Evolutionary conservation across 2,113 vertebrate species (phyloP), one percentile per base, ranked within the genome.

Genomic region (Mormyrus iriodes): DNA sequence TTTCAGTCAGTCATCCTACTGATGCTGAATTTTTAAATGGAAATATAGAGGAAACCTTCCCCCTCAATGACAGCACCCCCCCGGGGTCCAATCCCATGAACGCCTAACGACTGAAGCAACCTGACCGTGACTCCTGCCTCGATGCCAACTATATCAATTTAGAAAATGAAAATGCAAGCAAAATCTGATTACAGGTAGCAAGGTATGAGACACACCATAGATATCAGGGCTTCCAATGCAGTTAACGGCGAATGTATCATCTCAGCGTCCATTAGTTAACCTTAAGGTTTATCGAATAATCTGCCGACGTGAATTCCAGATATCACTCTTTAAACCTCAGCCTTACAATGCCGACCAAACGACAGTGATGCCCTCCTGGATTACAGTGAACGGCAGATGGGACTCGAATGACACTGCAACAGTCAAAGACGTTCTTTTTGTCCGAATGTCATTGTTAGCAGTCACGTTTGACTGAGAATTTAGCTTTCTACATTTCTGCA

Each of bases 121-220:
- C 83, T 46, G 9, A 48, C 24, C 8, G n/a, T 49, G 48, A 51
- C 46, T 85, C 83, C 10, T 51, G 83, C 83, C 48, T 85, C 48
- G n/a, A 27, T 27, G 46, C n/a, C 48, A 85, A n/a, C 13, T 21
- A 21, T 49, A 51, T 85, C 83, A n/a, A 85, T 85, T 85, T 49
- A 51, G 83, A 85, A 51, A 51, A 85, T 85, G 83, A 85, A 85
- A 51, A 85, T 85, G 44, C 83, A 85, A 4, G 48, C 44, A 85
- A 85, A 85, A 85, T 85, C 83, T 51, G 48, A 85, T 85, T 85
- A 85, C 44, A 85, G 83, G 24, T 51, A 85, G 48, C 13, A 4
- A 51, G 83, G 46, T 85, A 51, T 85, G 83, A 85, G 48, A 24
- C 48, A 49, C 83, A 13, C 44, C 9, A 1, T 48, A 46, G 46